phyloP scores from a whole-genome alignment of 2,797 vertebrate genomes.

The Lycodopsis pacificus region DNA sequence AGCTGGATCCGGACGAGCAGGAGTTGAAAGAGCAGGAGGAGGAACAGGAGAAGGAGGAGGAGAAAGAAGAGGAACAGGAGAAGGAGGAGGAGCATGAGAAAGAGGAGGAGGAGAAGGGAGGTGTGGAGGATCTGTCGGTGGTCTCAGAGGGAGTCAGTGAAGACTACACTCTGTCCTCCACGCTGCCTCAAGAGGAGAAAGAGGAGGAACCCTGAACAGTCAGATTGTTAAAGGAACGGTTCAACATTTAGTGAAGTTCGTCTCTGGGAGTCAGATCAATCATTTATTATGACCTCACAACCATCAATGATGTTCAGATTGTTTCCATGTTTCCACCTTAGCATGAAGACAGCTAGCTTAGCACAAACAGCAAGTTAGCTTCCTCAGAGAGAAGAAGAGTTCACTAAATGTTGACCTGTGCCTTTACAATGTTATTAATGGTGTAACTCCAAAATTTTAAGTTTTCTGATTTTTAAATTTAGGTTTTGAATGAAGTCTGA shows the following conservation, averaged over 20 bases:
- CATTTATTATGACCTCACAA: not conserved
- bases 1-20: conserved; percentile 78
- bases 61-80: not conserved
- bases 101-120: not conserved
- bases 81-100: conserved; percentile 6
- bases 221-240: not conserved
- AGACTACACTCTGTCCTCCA: conserved; percentile 72
- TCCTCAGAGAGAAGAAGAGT: not conserved
- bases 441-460: not conserved
- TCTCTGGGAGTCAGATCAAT: not conserved
- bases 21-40: conserved; percentile 57
- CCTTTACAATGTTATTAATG: not conserved
- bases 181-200: conserved; percentile 60
- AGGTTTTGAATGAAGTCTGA: conserved; percentile 15
- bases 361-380: not conserved
- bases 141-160: conserved; percentile 61
- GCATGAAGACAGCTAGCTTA: not conserved
- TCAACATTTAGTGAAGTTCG: not conserved
- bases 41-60: not conserved
- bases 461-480: not conserved
- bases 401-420: not conserved
- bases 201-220: conserved; percentile 31
- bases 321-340: not conserved
- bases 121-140: conserved; percentile 41
- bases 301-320: not conserved